Evolutionary conservation across 1,140 invertebrate species (phyloP).

Genomic region (Hylyphantes graminicola): DNA sequence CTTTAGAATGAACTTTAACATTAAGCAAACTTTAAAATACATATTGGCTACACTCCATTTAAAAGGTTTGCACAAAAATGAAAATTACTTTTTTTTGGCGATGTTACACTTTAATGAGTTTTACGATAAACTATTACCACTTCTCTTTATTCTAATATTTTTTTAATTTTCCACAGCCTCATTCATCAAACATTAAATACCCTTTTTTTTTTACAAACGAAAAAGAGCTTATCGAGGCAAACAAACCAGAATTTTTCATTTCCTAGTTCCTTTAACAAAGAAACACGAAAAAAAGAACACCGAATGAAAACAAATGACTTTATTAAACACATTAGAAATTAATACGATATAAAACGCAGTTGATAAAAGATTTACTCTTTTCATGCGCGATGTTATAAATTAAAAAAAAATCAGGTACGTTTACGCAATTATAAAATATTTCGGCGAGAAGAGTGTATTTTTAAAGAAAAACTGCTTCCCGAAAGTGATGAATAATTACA

Average conservation of each 20-base stretch:
- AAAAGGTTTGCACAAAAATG: no score
- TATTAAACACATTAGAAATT: conserved; percentile 44
- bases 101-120: neutral
- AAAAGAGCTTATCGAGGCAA: conserved; percentile 7
- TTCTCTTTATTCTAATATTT: neutral
- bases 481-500: conserved; percentile 57
- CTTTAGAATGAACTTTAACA: no score
- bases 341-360: conserved; percentile 41
- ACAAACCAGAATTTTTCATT: conserved; percentile 27
- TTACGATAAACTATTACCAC: neutral
- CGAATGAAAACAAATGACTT: conserved; percentile 55
- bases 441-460: conserved; percentile 1
- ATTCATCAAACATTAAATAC: conserved; percentile 25
- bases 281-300: neutral
- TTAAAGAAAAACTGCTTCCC: conserved; percentile 19
- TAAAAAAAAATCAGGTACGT: neutral
- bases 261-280: neutral
- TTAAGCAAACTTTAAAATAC: no score
- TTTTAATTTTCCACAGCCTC: neutral
- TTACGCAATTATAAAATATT: conserved; percentile 53
- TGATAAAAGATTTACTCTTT: conserved; percentile 40
- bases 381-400: conserved; percentile 2
- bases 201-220: neutral
- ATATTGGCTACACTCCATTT: no score
- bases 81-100: no score